These are phyloP conservation scores for Indicator indicator DNA, from an alignment of 2,113 vertebrate species.

Conservation along the genomic window DNA sequence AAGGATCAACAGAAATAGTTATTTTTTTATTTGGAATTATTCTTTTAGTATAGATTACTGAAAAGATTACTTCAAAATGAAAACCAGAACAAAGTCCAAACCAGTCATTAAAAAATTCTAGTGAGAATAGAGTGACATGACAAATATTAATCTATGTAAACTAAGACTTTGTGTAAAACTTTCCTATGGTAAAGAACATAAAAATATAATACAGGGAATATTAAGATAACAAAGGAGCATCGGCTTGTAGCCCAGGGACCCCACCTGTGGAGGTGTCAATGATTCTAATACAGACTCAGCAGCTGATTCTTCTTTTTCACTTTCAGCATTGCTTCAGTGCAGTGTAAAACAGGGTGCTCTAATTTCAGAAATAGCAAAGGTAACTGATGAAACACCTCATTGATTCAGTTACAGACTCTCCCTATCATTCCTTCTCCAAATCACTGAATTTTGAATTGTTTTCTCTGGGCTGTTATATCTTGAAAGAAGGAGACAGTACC, in stretches of 20 bases:
- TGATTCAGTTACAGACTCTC: neutral
- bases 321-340: neutral
- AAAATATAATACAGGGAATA: neutral
- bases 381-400: neutral
- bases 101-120: accelerated
- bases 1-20: neutral
- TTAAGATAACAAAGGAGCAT: neutral
- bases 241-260: neutral
- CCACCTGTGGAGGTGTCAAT: neutral
- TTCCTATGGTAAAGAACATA: neutral
- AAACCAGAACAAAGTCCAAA: neutral
- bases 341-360: neutral
- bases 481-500: neutral
- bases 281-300: neutral
- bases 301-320: neutral
- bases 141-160: neutral
- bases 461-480: neutral
- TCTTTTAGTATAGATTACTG: neutral
- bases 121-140: neutral
- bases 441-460: neutral
- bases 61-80: neutral
- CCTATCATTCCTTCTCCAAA: neutral
- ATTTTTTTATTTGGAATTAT: neutral
- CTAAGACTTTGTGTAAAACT: neutral
- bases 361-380: neutral